Evolutionary conservation across 2,888 invertebrate species (phyloP), one percentile per base, ranked within the genome.

Genomic region (Rhamnusium bicolor): DNA sequence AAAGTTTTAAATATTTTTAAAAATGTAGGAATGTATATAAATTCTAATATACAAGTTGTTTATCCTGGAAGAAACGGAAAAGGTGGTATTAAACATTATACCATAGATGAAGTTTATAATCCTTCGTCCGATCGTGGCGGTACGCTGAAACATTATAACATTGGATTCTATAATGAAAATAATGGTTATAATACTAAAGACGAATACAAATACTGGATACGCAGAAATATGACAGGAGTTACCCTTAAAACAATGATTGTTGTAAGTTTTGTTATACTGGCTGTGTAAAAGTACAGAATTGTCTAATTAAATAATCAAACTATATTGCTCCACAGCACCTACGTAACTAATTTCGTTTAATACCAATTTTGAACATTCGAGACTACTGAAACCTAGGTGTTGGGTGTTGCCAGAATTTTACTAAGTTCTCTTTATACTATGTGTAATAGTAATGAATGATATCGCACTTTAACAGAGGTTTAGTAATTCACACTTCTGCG

Each of bases 161-260:
- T 83, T 6, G 84, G 84, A 19, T 71, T 66, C 61, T 84, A 79
- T 65, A 79, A 56, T 61, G 24, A 69, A 24, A 67, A 32, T 47
- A 51, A 70, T 12, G 81, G 80, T 19, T 84, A 78, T 61, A 40
- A 53, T 16, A 62, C 75, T 8, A 65, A 61, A 60, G 63, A 70
- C 1, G 60, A 58, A 29, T 51, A 70, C 24, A 82, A 83, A 73
- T 85, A 85, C 74, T 82, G 80, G 80, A 58, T 54, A 5, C 76
- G 86, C 66, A 80, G 74, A 63, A 81, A 86, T 73, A 83, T 86
- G 82, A 82, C 81, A 16, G 83, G 82, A n/a, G 80, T 85, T 19
- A 75, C 69, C 1, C 80, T 86, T 58, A 83, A 79, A 69, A 70
- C 82, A 3, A 79, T 80, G 56, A 75, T 85, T 60, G 83, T 83